Base-by-base conservation (phyloP, 2,797 vertebrate species). In the Girardinus metallicus region DNA sequence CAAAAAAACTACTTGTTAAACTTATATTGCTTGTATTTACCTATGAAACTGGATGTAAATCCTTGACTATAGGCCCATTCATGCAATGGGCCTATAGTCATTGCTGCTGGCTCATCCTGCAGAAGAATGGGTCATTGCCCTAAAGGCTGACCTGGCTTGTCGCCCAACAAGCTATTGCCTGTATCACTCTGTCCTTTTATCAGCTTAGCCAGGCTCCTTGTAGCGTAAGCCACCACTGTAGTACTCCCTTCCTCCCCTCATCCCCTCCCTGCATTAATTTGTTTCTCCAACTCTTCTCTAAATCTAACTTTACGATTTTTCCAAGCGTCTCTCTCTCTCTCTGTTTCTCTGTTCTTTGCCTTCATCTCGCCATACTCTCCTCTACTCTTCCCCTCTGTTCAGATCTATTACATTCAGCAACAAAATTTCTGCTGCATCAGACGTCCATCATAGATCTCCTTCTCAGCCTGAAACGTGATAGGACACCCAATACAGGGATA, bases 401-500 rank as follows among this genome's bases (percentile, higher is more conserved):
- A 87, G 86, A 93, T 95, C 90, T 82, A 89, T 94, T 92, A 93
- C 91, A 94, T 94, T 94, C 93, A 94, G 92, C 93, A 94, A 89
- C 92, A 94, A 90, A 68, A 92, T 91, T 94, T 95, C 88, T 95
- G 94, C 95, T 95, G 94, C 91, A 88, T 95, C 95, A 95, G 92
- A 92, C 85, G 71, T 92, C 87, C 88, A 90, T 90, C 94, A 91
- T 76, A 92, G 90, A 91, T 91, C 89, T 86, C 85, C 81, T 85
- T 73, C 89, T 85, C 81, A 83, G 90, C 80, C 85, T 91, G 93
- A 93, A 95, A 96, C 83, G 73, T 87, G 95, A 95, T 94, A 93
- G 83, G 92, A 91, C 87, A 92, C 75, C 79, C 78, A 91, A 94
- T 87, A 87, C 82, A n/a, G 80, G 75, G 87, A 87, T 89, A 86